Conservation (phyloP, 2,797 vertebrate genomes). For the Anisognathus igniventris region DNA sequence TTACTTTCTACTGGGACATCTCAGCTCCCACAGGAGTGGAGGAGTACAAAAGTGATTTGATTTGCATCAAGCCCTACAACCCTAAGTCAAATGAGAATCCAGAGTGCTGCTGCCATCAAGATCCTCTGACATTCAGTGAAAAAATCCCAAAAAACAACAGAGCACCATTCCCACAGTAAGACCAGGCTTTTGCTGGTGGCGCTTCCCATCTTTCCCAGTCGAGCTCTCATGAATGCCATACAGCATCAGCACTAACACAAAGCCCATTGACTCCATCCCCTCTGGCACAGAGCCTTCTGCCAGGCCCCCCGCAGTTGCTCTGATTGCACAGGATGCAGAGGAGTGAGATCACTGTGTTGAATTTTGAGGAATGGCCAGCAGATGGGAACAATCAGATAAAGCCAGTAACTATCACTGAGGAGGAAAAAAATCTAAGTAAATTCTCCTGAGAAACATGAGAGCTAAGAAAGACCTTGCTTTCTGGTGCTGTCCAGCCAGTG, state of each 20-base stretch:
- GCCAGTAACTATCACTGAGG: background rate
- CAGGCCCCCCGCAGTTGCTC: background rate
- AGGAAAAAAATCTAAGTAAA: background rate
- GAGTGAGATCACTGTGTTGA: conserved; percentile 45
- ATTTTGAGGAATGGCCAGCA: conserved; percentile 47
- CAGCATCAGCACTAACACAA: background rate
- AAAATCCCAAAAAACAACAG: background rate
- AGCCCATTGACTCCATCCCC: conserved; percentile 18
- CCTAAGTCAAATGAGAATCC: background rate
- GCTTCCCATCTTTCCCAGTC: background rate
- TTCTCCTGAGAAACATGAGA: conserved; percentile 4
- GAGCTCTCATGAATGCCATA: background rate
- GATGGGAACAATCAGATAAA: conserved; percentile 67
- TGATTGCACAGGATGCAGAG: conserved; percentile 27
- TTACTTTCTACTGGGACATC: background rate
- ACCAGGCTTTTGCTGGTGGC: background rate
- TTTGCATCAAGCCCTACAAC: background rate
- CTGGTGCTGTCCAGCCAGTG: background rate
- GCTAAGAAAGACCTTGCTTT: background rate
- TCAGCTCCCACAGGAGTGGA: background rate
- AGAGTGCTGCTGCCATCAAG: background rate
- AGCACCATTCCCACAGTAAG: background rate
- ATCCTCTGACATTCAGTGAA: background rate
- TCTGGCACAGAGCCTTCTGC: conserved; percentile 34
- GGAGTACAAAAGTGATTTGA: background rate